These are phyloP conservation scores for Ophraella communa DNA, from an alignment of 2,888 invertebrate genomes.

Conservation along the genomic window DNA sequence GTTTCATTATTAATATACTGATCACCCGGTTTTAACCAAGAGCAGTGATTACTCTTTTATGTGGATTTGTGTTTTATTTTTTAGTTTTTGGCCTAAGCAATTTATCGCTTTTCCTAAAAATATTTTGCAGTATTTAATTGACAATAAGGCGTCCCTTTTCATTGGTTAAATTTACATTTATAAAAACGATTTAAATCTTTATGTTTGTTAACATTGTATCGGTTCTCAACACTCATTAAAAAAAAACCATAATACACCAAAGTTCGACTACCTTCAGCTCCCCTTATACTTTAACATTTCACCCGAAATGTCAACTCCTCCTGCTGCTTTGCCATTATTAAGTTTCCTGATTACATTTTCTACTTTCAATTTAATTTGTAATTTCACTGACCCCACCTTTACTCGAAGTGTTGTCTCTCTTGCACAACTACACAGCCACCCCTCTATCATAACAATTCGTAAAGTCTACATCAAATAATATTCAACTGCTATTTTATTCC, in stretches of 20 bases:
- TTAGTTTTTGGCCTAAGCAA: too few species aligned
- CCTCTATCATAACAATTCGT: background rate
- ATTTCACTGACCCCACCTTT: slow-evolving; percentile 13
- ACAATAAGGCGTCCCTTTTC: too few species aligned
- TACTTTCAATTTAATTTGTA: slow-evolving; percentile 9
- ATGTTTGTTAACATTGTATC: background rate
- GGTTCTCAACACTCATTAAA: background rate
- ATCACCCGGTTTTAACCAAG: too few species aligned
- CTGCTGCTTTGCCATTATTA: slow-evolving; percentile 11
- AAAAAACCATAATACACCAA: background rate
- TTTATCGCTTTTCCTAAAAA: too few species aligned
- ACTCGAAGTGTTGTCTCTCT: background rate
- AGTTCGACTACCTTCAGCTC: slow-evolving; percentile 7
- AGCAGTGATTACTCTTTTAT: too few species aligned
- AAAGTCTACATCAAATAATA: background rate
- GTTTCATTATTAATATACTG: too few species aligned
- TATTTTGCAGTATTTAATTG: too few species aligned
- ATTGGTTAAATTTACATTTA: too few species aligned
- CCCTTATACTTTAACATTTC: slow-evolving; percentile 12
- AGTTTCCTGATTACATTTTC: slow-evolving; percentile 15
- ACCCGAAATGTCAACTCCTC: slow-evolving; percentile 12
- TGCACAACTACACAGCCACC: background rate
- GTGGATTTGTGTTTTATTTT: too few species aligned
- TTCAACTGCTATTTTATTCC: background rate
- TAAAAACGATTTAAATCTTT: background rate